Conservation (phyloP, 2,113 vertebrate genomes). For the Suncus etruscus region DNA sequence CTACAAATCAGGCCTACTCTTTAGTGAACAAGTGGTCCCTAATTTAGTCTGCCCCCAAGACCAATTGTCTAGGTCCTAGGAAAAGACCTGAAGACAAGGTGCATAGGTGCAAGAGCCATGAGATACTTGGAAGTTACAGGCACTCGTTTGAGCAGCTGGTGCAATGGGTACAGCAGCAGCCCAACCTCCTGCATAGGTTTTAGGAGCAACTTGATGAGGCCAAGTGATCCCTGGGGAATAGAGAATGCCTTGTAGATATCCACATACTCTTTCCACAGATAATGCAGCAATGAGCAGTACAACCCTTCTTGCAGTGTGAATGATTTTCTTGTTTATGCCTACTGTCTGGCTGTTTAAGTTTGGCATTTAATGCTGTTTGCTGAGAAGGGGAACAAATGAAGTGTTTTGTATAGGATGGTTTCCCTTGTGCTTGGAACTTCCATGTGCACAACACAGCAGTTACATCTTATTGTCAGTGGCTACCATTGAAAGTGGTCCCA, state of each 20-base stretch:
- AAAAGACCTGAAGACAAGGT: background rate
- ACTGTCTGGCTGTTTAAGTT: conserved; percentile 51
- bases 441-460: too few species aligned
- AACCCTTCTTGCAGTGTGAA: background rate
- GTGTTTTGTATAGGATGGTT: background rate
- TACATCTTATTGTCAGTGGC: too few species aligned
- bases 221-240: background rate
- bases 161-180: background rate
- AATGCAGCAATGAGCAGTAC: background rate
- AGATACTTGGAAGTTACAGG: background rate
- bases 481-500: too few species aligned
- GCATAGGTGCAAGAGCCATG: background rate
- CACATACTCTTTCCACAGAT: background rate
- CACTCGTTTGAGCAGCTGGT: background rate
- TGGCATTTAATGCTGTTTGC: conserved; percentile 52
- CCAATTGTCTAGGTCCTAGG: background rate
- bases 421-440: too few species aligned
- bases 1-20: background rate
- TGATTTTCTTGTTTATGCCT: conserved; percentile 30
- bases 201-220: background rate
- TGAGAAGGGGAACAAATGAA: conserved; percentile 67
- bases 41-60: background rate
- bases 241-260: background rate
- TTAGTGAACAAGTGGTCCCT: background rate
- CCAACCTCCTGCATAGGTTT: background rate